These are phyloP conservation scores for Dugesia japonica DNA, from an alignment of 2,888 invertebrate species.

Conservation along the genomic window DNA sequence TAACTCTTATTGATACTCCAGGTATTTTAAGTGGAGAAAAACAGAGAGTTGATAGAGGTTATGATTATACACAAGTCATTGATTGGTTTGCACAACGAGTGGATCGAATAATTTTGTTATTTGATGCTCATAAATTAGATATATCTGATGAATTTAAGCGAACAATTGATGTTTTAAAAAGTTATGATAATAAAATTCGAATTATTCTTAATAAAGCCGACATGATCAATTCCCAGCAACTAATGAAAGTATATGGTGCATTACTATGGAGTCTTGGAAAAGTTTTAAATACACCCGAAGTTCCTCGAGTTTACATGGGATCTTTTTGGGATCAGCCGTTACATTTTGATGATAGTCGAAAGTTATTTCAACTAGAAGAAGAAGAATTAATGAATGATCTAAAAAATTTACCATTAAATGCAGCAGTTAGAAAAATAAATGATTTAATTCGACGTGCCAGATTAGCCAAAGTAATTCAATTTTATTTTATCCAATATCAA, in stretches of 20 bases:
- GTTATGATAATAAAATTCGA: slow-evolving; percentile 36
- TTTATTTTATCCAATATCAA: slow-evolving; percentile 53
- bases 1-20: slow-evolving; percentile 91
- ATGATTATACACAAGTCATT: slow-evolving; percentile 64
- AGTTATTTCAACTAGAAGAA: slow-evolving; percentile 37
- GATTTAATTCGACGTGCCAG: slow-evolving; percentile 37
- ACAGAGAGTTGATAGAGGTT: slow-evolving; percentile 65
- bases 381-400: slow-evolving; percentile 37
- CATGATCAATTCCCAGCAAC: slow-evolving; percentile 39
- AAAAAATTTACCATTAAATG: slow-evolving; percentile 36
- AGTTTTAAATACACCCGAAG: slow-evolving; percentile 38
- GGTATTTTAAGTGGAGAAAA: slow-evolving; percentile 69
- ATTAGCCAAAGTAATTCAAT: slow-evolving; percentile 33
- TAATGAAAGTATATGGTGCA: slow-evolving; percentile 39
- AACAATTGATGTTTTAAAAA: slow-evolving; percentile 36
- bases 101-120: slow-evolving; percentile 38
- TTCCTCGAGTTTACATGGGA: slow-evolving; percentile 40
- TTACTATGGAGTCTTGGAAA: slow-evolving; percentile 51
- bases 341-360: slow-evolving; percentile 37
- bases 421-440: slow-evolving; percentile 37
- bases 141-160: slow-evolving; percentile 38
- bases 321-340: slow-evolving; percentile 41
- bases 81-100: slow-evolving; percentile 38
- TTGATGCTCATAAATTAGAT: slow-evolving; percentile 38
- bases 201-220: slow-evolving; percentile 40